Evolutionary conservation across 1,140 invertebrate species (phyloP), one percentile per base, ranked within the genome.

Genomic region (Drosophila murphyi): DNA sequence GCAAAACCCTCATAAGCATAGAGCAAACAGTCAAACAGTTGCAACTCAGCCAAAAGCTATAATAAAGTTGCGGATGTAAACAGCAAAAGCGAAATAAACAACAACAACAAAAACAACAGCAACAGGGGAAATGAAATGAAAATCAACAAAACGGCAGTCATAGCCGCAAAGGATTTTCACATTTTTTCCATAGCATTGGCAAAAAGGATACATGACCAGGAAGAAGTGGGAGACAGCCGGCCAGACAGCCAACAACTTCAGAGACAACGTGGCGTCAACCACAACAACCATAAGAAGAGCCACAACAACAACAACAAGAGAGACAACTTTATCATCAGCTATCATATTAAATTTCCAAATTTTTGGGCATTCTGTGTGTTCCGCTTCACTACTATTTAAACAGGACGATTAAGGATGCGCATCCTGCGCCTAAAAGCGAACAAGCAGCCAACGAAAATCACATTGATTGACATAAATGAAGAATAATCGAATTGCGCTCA

Each of bases 401-500:
- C 83, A 73, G 29, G 35, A 45, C 65, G 67, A 70, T 74, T 74
- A 70, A 74, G 72, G 67, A 51, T 62, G 61, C 65, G 37, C 48
- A 48, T 59, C 32, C 37, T 52, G 48, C 52, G 57, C 7, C 76
- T 79, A 79, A 82, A 76, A 72, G 39, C 39, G 20, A 20, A 20
- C 20, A 20, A 41, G 64, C 81, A 54, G 56, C 54, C 45, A 81
- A 41, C 78, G 68, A 31, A 77, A 77, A 74, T 77, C 71, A 51
- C 62, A 69, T 79, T 91, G 89, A 91, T 91, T 91, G 89, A 91
- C 89, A 76, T 79, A 91, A 91, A 91, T 91, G 89, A 91, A 91
- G 89, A 91, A 91, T 91, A 91, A 91, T 91, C 90, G 89, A 91
- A 89, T 91, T 91, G 75, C 71, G 74, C 73, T 72, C 77, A 82